Percentiles rank a stretch among this genome's conserved stretches.
Conservation (phyloP, 2,888 invertebrate genomes). For the Acanthosepion lycidas region DNA sequence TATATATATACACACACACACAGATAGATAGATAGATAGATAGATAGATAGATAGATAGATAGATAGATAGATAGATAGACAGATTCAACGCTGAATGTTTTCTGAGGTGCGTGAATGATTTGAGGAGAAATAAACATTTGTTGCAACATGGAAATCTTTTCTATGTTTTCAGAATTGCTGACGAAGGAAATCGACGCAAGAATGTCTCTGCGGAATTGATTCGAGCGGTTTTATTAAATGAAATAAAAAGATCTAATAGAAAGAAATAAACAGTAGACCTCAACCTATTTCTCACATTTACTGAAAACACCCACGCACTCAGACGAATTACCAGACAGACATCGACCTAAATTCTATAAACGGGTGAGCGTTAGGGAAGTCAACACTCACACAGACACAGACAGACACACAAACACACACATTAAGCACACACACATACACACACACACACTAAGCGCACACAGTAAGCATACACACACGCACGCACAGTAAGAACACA, state of each 20-base stretch:
- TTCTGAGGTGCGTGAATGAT: neutral
- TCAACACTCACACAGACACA: neutral
- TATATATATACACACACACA: too few relatives aligned
- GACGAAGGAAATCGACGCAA: neutral
- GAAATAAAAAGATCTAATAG: neutral
- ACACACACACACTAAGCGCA: too few relatives aligned
- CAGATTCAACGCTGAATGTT: neutral
- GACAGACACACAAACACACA: neutral
- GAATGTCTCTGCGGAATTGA: neutral
- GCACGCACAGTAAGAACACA: too few relatives aligned
- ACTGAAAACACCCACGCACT: neutral
- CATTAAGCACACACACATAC: too few relatives aligned
- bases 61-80: neutral
- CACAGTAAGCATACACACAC: too few relatives aligned
- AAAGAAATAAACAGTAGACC: neutral
- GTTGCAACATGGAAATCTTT: neutral
- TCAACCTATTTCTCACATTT: constrained; percentile 17
- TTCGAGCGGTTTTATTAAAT: neutral
- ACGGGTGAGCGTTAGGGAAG: neutral
- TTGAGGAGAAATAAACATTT: neutral
- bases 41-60: neutral
- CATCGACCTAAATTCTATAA: constrained; percentile 22
- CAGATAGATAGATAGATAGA: too few relatives aligned
- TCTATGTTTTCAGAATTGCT: neutral
- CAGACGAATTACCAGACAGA: constrained; percentile 8